Evolutionary conservation across 2,888 invertebrate genomes (phyloP), one percentile per base, ranked within the genome.

Genomic region (Laothoe populi): DNA sequence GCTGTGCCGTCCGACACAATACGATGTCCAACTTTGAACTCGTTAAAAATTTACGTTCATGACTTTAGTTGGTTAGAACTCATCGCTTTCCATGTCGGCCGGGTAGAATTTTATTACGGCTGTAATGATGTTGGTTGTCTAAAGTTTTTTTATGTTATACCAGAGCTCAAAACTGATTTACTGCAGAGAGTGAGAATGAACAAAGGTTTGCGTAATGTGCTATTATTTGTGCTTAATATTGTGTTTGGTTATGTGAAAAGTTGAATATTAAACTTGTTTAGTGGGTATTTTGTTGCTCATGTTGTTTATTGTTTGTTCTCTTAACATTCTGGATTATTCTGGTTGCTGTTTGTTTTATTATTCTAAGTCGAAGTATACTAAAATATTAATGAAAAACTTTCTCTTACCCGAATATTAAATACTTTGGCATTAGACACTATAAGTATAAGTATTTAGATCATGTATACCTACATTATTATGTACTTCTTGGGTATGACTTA

Each of bases 21-120:
- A 64, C 69, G 66, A 76, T 73, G 75, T 78, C 71, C 80, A 81
- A 82, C 75, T 79, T 79, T 74, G 74, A 70, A 82, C 80, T 84
- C 79, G 77, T 83, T 79, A 82, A 82, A 83, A 80, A 75, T 79
- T 79, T 77, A 76, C 71, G 69, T 77, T 70, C 73, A 72, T 71
- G 71, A 70, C 70, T 72, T 62, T 66, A 74, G 72, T 74, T 72
- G 69, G 73, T 76, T 73, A 72, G 63, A 74, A 71, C 73, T 76
- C 75, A 72, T 78, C 77, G 73, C 69, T 75, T 78, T 74, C 70
- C 73, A 66, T 71, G 67, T 66, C 67, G 70, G 71, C 72, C 67
- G 71, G 67, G 65, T 64, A 64, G 62, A 65, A 69, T 73, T 74
- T 75, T 73, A 73, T 75, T 63, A 67, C 64, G 21, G 45, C 57